These are phyloP conservation scores for Cervus canadensis DNA, from an alignment of 2,113 vertebrate genomes.

Conservation along the genomic window DNA sequence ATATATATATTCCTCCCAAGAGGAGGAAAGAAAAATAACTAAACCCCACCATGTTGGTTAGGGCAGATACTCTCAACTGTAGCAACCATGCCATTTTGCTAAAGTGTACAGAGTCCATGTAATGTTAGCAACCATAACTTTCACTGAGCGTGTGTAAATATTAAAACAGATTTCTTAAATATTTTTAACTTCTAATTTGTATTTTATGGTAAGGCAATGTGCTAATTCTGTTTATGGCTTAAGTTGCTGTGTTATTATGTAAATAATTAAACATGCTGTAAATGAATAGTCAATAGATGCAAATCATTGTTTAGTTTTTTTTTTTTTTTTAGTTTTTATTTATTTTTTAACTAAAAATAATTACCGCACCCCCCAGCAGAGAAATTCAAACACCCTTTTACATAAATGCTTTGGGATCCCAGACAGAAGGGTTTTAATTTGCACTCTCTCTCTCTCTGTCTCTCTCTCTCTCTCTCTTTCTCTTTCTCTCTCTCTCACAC, in stretches of 20 bases:
- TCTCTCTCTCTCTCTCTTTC: neutral
- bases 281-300: slow-evolving; percentile 82
- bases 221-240: slow-evolving; percentile 87
- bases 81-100: slow-evolving; percentile 83
- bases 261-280: slow-evolving; percentile 90
- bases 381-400: slow-evolving; percentile 86
- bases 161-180: slow-evolving; percentile 88
- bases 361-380: slow-evolving; percentile 83
- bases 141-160: slow-evolving; percentile 90
- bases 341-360: slow-evolving; percentile 74
- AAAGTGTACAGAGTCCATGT: slow-evolving; percentile 86
- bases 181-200: slow-evolving; percentile 94
- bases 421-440: slow-evolving; percentile 23
- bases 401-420: slow-evolving; percentile 80
- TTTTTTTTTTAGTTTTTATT: slow-evolving; percentile 73
- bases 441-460: neutral
- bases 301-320: slow-evolving; percentile 78
- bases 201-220: slow-evolving; percentile 88
- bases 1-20: slow-evolving; percentile 75
- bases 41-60: slow-evolving; percentile 73
- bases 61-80: slow-evolving; percentile 77
- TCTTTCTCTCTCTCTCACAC: neutral
- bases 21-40: slow-evolving; percentile 29
- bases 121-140: slow-evolving; percentile 82
- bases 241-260: slow-evolving; percentile 86